A percentile compares a stretch with the other conserved stretches of the same genome.
Conservation (phyloP, 2,113 vertebrate genomes). For the Myrmecophaga tridactyla region DNA sequence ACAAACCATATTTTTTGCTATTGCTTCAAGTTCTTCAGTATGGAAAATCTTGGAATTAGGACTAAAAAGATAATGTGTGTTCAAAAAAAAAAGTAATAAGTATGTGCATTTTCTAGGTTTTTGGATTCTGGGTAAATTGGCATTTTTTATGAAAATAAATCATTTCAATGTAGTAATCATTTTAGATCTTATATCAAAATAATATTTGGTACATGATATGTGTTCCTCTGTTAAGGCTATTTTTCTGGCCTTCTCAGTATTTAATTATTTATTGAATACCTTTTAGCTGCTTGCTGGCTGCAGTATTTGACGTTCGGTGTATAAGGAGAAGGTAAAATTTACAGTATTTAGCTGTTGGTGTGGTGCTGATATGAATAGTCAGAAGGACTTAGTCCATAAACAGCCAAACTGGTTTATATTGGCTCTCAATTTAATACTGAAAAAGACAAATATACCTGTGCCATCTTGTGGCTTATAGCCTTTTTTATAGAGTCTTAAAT, state of each 20-base stretch:
- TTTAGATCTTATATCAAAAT: slow-evolving; percentile 15
- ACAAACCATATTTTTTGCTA: not conserved
- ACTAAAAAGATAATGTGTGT: not conserved
- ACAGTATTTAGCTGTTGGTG: not conserved
- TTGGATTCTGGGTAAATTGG: not conserved
- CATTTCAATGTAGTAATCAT: not conserved
- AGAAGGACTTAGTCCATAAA: not conserved
- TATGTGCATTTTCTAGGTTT: not conserved
- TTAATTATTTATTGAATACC: not conserved
- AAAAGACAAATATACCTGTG: not conserved
- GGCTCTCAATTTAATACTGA: too few species aligned
- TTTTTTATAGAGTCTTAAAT: not conserved
- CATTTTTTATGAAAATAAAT: slow-evolving; percentile 5
- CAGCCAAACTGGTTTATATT: too few species aligned
- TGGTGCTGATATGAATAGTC: not conserved
- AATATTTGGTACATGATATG: not conserved
- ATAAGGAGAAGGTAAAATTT: not conserved
- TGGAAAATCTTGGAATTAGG: not conserved
- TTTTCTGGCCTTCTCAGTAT: not conserved
- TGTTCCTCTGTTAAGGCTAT: not conserved
- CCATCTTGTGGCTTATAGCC: not conserved
- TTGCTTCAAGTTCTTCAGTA: not conserved
- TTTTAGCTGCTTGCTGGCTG: not conserved
- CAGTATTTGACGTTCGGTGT: not conserved
- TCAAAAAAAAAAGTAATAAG: too few species aligned